Conservation (phyloP, 2,113 vertebrate species). For the Otus sunia region DNA sequence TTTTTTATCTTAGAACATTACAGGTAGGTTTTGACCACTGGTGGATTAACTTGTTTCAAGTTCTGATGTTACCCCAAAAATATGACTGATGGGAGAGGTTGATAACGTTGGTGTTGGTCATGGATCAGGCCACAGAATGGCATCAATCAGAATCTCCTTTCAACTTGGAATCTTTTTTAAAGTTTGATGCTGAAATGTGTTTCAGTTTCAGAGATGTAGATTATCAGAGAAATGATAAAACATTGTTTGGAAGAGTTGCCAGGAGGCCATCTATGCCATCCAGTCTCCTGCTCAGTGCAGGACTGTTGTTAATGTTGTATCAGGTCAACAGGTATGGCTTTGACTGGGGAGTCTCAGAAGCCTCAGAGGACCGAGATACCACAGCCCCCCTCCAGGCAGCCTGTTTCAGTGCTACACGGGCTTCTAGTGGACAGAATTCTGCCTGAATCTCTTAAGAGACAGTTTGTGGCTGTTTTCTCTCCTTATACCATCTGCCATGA, state of each 20-base stretch:
- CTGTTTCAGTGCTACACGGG: background rate
- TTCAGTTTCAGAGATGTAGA: background rate
- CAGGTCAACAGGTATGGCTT: background rate
- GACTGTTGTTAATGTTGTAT: background rate
- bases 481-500: background rate
- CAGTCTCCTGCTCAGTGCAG: rapidly evolving
- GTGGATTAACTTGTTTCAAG: background rate
- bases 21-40: background rate
- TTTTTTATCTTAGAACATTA: background rate
- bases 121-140: background rate
- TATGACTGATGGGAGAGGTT: background rate
- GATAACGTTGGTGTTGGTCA: background rate
- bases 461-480: background rate
- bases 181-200: background rate
- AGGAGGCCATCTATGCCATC: background rate
- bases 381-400: background rate
- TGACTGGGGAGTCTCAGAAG: background rate
- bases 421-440: background rate
- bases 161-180: background rate
- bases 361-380: background rate
- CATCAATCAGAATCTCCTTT: background rate
- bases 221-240: background rate
- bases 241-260: background rate
- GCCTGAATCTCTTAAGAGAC: background rate
- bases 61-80: background rate